phyloP scores from a whole-genome alignment of 2,888 invertebrate genomes.

The Listrodromus nycthemerus region DNA sequence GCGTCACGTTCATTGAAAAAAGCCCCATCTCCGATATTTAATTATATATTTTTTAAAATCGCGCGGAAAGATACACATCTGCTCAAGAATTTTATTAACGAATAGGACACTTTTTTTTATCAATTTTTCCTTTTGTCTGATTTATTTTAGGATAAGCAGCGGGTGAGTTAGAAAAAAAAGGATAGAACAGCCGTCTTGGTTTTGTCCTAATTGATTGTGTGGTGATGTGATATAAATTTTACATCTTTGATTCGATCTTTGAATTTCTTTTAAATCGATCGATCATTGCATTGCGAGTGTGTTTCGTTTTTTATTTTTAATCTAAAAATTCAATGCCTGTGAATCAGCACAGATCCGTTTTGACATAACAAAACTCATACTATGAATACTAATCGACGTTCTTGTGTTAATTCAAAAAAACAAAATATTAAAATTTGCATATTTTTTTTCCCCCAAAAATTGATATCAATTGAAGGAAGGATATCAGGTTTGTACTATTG shows the following conservation, averaged over 20 bases:
- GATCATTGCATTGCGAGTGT: background rate
- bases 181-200: constrained; percentile 58
- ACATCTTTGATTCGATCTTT: constrained; percentile 17
- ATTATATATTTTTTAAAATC: constrained; percentile 16
- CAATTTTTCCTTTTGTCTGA: constrained; percentile 62
- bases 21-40: background rate
- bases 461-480: constrained; percentile 85
- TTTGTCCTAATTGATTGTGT: constrained; percentile 73
- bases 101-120: constrained; percentile 56
- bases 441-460: constrained; percentile 74
- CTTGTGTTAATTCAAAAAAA: background rate
- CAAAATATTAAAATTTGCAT: constrained; percentile 66
- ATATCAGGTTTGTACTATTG: constrained; percentile 87
- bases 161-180: constrained; percentile 79
- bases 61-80: background rate
- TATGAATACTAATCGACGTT: constrained; percentile 51
- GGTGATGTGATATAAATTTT: constrained; percentile 57
- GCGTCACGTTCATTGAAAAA: background rate
- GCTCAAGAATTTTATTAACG: background rate
- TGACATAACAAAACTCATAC: constrained; percentile 64
- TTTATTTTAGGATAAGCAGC: constrained; percentile 81
- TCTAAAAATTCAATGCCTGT: background rate
- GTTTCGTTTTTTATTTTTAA: background rate
- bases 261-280: constrained; percentile 3
- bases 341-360: constrained; percentile 22